Percentiles rank a stretch among this genome's conserved stretches.
These are phyloP conservation scores for Mobula birostris DNA, from an alignment of 2,113 vertebrate genomes.

Conservation along the genomic window DNA sequence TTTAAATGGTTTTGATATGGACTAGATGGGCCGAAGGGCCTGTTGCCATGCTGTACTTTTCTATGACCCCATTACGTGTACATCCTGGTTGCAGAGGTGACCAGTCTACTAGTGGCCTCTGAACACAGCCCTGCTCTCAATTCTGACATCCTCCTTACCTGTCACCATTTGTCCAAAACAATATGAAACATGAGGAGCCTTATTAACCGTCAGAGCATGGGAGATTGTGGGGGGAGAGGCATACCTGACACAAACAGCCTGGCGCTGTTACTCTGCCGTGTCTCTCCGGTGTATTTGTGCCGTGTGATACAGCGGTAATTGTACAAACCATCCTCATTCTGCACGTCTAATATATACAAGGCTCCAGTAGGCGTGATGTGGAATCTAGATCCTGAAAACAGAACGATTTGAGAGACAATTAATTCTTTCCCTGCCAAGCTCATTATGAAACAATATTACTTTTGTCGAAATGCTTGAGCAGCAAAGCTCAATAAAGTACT, in stretches of 20 bases:
- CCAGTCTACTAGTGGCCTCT: no score
- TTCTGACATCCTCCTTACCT: neutral
- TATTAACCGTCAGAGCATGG: neutral
- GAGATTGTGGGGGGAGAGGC: neutral
- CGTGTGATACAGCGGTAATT: constrained; percentile 96
- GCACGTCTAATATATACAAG: constrained; percentile 98
- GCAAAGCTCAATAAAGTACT: neutral
- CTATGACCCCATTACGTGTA: no score
- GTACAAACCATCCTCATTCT: constrained; percentile 95
- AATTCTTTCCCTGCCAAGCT: neutral
- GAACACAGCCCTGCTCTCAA: neutral
- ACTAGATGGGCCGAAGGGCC: no score
- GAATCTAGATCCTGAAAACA: constrained; percentile 92
- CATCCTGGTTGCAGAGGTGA: no score
- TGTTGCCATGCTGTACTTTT: no score
- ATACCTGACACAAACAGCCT: constrained; percentile 92
- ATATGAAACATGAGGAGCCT: neutral
- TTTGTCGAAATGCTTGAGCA: neutral
- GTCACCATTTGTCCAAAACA: neutral
- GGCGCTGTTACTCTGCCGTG: constrained; percentile 94
- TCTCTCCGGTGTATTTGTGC: constrained; percentile 95
- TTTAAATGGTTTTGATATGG: no score
- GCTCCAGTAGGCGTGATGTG: constrained; percentile 97
- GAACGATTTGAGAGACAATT: neutral
- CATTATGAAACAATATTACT: neutral